Percentiles rank a stretch among this genome's conserved stretches.
Conservation (phyloP, 2,113 vertebrate genomes). For the Nothoprocta perdicaria region DNA sequence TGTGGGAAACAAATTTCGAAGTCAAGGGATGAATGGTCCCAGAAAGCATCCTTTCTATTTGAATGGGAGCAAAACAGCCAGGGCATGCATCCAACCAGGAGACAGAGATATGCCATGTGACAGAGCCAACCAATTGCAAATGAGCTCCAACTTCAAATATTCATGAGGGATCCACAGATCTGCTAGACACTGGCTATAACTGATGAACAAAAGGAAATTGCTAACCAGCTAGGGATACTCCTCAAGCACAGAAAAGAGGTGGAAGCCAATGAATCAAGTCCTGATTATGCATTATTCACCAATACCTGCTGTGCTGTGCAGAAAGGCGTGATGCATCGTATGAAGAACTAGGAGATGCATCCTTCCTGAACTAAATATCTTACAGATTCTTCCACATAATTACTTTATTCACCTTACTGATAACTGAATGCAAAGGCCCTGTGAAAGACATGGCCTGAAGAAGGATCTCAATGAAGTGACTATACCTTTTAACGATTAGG, state of each 20-base stretch:
- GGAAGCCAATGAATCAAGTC: not conserved
- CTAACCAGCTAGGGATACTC: not conserved
- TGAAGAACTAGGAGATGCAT: not conserved
- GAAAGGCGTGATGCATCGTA: not conserved
- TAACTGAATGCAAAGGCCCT: not conserved
- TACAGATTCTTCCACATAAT: not conserved
- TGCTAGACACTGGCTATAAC: not conserved
- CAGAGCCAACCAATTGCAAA: not conserved
- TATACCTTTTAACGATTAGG: not conserved
- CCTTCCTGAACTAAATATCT: not conserved
- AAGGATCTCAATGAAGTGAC: not conserved
- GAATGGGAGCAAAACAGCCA: fast-evolving
- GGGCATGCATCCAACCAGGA: not conserved
- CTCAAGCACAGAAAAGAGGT: not conserved
- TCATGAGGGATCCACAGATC: not conserved
- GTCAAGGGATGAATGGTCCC: not conserved
- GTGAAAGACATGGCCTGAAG: not conserved
- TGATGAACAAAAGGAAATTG: not conserved
- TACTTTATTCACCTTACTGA: not conserved
- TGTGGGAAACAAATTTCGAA: slow-evolving; percentile 33
- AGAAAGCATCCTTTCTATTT: not conserved
- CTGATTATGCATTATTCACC: fast-evolving
- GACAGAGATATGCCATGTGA: not conserved
- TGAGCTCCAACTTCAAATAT: not conserved
- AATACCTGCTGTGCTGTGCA: not conserved